Base-by-base conservation (phyloP, 2,797 vertebrate genomes). In the Trematomus bernacchii region DNA sequence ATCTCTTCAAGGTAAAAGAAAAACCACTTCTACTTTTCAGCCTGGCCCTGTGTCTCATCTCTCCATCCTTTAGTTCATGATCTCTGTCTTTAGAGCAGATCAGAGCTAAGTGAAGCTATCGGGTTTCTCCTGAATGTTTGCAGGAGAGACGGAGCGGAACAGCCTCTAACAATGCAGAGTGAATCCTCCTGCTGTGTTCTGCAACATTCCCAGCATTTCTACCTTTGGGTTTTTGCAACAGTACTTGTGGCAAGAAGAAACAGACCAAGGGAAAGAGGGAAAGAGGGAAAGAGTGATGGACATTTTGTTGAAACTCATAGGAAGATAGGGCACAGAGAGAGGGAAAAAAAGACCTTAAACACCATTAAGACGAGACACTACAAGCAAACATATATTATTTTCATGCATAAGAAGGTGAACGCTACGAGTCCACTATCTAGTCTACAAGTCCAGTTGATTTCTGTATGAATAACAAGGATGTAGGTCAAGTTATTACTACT, bases 121-220 rank as follows among this genome's bases (percentile, higher is more conserved):
- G 0, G 46, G 73, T 95, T 95, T 93, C 95, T 75, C 62, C 62
- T 47, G 19, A 14, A 77, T 85, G 91, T 91, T 92, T 92, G 87
- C 89, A 93, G 83, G 89, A 75, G 82, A 89, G 90, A 89, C n/a
- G 83, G 82, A 88, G 92, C 90, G 72, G 92, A 94, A 94, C 94
- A 77, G 73, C 70, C 87, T 82, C 83, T 79, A 80, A 94, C 93
- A 94, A 93, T 77, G 84, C 74, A 58, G 78, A 75, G 71, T 75
- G 82, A 91, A 87, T 88, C 91, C 71, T 85, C 64, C 79, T 70
- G 82, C 87, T 86, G 87, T 85, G 88, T 85, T 61, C 89, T 80
- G 81, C 66, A 57, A 79, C 90, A 91, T 92, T 91, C 90, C 69
- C 53, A 18, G 10, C 86, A 88, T 90, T 79, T 85, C 78, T 76